Conservation (phyloP, 2,113 vertebrate genomes). For the Plotosus lineatus region DNA sequence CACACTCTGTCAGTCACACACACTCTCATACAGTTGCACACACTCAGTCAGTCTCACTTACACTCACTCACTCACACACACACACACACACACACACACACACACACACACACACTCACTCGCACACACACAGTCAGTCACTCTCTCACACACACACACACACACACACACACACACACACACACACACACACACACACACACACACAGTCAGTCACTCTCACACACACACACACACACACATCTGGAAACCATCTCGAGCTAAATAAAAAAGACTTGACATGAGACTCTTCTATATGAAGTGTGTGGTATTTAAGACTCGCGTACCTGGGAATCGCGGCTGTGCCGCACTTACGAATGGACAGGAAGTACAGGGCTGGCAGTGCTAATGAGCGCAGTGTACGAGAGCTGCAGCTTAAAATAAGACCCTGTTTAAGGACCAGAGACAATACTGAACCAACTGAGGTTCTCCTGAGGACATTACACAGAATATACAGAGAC, state of each 20-base stretch:
- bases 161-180: too few relatives aligned
- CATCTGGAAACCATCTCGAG: not conserved
- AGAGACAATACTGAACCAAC: not conserved
- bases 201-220: too few relatives aligned
- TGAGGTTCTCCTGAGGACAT: not conserved
- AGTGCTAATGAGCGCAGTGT: not conserved
- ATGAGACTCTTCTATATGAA: not conserved
- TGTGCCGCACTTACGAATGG: not conserved
- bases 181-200: not conserved
- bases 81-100: too few relatives aligned
- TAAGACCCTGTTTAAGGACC: not conserved
- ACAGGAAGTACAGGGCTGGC: not conserved
- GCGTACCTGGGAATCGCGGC: not conserved
- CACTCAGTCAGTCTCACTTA: too few relatives aligned
- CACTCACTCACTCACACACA: too few relatives aligned
- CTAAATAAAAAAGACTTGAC: not conserved
- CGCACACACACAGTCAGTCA: too few relatives aligned
- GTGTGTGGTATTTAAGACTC: conserved; percentile 14
- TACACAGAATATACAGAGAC: not conserved
- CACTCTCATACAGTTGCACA: too few relatives aligned
- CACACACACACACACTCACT: too few relatives aligned
- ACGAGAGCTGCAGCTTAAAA: not conserved
- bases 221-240: too few relatives aligned
- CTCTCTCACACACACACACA: too few relatives aligned
- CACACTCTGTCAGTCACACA: too few relatives aligned